A percentile compares a stretch with the other conserved stretches of the same genome.
Conservation (phyloP, 2,113 vertebrate species). For the Prunella himalayana region DNA sequence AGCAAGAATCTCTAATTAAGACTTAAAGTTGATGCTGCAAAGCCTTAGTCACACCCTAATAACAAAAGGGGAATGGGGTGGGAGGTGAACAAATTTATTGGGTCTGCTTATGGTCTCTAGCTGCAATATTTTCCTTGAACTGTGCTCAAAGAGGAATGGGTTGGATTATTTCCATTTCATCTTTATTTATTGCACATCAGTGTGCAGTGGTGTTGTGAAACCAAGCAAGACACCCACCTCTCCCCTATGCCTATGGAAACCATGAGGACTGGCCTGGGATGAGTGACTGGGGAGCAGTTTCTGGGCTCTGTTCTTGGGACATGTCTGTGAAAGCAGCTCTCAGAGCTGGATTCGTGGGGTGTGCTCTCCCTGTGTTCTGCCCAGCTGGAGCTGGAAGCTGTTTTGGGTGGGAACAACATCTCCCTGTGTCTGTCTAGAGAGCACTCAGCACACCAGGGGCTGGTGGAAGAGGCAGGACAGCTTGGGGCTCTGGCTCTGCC, state of each 20-base stretch:
- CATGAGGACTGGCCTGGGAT: not conserved
- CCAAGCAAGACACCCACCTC: constrained; percentile 34
- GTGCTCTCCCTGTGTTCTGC: not conserved
- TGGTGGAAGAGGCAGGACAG: not conserved
- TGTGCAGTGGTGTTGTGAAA: constrained; percentile 15
- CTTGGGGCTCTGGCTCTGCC: not conserved
- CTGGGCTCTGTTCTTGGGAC: not conserved
- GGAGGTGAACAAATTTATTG: constrained; percentile 25
- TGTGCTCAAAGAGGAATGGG: constrained; percentile 43
- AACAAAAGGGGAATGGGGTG: constrained; percentile 33
- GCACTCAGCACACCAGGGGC: not conserved
- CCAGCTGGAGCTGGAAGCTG: constrained; percentile 15
- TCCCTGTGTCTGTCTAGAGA: not conserved
- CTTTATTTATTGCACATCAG: constrained; percentile 51
- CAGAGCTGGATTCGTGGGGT: not conserved
- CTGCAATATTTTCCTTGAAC: constrained; percentile 63
- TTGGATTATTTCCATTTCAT: constrained; percentile 61
- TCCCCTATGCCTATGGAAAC: constrained; percentile 15
- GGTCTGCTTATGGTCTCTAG: constrained; percentile 50
- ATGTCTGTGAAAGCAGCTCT: not conserved
- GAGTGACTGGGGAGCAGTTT: constrained; percentile 49
- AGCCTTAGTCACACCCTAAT: constrained; percentile 50
- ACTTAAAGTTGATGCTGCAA: constrained; percentile 34
- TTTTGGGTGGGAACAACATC: constrained; percentile 18
- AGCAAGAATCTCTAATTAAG: constrained; percentile 17